These are phyloP conservation scores for Ichneumoninae sp. DNA, from an alignment of 2,888 invertebrate genomes.

Conservation along the genomic window DNA sequence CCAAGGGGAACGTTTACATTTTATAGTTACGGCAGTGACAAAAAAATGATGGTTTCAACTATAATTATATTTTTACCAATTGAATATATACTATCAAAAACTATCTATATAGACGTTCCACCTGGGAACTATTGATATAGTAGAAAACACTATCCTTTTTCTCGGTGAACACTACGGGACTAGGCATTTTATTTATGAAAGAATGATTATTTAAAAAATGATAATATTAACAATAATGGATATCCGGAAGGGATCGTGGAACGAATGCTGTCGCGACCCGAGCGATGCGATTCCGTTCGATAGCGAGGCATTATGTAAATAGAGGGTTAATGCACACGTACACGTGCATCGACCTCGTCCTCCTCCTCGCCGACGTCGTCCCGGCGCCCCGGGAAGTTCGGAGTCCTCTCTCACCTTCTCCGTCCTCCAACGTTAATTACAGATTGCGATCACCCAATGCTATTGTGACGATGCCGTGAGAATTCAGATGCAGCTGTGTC, in stretches of 20 bases:
- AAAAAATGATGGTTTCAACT: too few species aligned
- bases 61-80: too few species aligned
- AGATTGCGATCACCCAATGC: constrained; percentile 57
- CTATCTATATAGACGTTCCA: too few species aligned
- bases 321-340: constrained; percentile 20
- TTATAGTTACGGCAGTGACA: too few species aligned
- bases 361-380: constrained; percentile 20
- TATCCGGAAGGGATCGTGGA: background rate
- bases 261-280: background rate
- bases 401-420: constrained; percentile 18
- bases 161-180: too few species aligned
- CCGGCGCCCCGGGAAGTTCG: constrained; percentile 16
- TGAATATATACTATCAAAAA: too few species aligned
- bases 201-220: background rate
- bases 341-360: constrained; percentile 42
- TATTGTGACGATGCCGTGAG: constrained; percentile 67
- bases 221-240: background rate
- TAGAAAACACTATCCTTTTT: too few species aligned
- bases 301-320: constrained; percentile 52
- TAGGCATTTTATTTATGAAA: background rate
- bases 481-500: constrained; percentile 32
- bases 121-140: too few species aligned
- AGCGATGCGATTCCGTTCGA: constrained; percentile 33
- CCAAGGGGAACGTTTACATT: too few species aligned
- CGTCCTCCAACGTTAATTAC: constrained; percentile 64